Conservation (phyloP, 2,797 vertebrate genomes). For the Labeo calbasu region DNA sequence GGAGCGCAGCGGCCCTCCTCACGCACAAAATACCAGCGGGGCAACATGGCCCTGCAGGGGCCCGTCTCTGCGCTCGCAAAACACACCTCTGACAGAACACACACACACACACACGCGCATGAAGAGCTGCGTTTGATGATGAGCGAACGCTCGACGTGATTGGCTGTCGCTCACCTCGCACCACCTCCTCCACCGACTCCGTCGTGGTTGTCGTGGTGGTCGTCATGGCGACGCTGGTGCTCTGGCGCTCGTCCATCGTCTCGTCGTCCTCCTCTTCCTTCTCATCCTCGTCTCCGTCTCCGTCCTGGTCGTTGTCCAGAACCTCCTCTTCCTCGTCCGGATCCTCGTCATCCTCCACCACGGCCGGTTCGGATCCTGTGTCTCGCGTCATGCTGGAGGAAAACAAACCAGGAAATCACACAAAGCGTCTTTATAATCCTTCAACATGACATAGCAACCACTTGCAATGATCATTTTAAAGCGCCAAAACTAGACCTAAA, state of each 20-base stretch:
- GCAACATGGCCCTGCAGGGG: conserved; percentile 93
- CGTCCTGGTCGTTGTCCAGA: conserved; percentile 74
- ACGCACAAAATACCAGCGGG: conserved; percentile 97
- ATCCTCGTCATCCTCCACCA: conserved; percentile 78
- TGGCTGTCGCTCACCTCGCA: conserved; percentile 82
- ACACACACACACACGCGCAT: conserved; percentile 47
- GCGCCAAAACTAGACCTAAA: no score
- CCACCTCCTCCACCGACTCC: conserved; percentile 96
- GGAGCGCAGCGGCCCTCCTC: conserved; percentile 91
- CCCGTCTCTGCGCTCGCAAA: conserved; percentile 94
- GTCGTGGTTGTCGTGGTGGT: conserved; percentile 91
- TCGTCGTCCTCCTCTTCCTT: conserved; percentile 82
- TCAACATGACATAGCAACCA: no score
- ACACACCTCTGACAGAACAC: conserved; percentile 92
- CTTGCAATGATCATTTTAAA: no score
- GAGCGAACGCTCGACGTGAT: background rate
- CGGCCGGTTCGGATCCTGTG: conserved; percentile 73
- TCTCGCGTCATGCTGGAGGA: conserved; percentile 85
- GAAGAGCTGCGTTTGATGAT: background rate
- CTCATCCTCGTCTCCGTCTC: conserved; percentile 74
- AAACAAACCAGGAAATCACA: background rate
- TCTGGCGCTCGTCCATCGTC: conserved; percentile 79
- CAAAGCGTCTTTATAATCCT: background rate
- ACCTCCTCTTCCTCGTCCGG: conserved; percentile 80
- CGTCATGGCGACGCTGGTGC: conserved; percentile 89